These are phyloP conservation scores for Amazona guildingii DNA, from an alignment of 2,113 vertebrate genomes.

Conservation along the genomic window DNA sequence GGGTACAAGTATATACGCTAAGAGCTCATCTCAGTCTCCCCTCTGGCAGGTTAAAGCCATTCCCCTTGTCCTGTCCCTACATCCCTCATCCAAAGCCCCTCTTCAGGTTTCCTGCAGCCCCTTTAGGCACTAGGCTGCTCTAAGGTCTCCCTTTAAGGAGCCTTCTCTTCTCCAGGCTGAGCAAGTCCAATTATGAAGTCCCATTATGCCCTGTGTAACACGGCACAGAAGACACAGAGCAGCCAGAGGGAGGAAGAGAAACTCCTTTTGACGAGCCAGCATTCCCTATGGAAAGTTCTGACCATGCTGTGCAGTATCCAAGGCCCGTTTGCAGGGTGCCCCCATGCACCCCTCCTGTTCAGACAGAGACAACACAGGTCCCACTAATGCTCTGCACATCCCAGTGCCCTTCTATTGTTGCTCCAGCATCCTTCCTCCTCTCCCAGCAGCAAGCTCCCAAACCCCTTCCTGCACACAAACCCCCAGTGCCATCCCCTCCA, in stretches of 20 bases:
- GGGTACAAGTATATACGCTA: accelerated
- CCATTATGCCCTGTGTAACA: neutral
- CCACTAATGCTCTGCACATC: accelerated
- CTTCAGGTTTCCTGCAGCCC: neutral
- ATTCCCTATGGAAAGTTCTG: neutral
- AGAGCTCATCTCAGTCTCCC: neutral
- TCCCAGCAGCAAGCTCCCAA: neutral
- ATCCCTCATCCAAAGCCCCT: neutral
- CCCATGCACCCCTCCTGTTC: neutral
- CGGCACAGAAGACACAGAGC: neutral
- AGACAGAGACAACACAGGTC: neutral
- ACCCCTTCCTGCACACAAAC: neutral
- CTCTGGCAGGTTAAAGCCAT: neutral
- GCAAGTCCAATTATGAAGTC: neutral
- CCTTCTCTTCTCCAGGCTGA: neutral
- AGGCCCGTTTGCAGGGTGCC: neutral
- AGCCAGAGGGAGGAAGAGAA: neutral
- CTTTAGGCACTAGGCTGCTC: neutral
- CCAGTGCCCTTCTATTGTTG: neutral
- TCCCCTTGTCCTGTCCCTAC: neutral
- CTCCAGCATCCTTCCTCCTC: neutral
- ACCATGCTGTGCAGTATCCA: accelerated
- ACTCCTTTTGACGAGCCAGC: neutral
- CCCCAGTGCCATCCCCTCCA: neutral
- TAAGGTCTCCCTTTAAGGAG: neutral